Evolutionary conservation across 2,797 vertebrate species (phyloP).

Genomic region (Syngnathus acus): DNA sequence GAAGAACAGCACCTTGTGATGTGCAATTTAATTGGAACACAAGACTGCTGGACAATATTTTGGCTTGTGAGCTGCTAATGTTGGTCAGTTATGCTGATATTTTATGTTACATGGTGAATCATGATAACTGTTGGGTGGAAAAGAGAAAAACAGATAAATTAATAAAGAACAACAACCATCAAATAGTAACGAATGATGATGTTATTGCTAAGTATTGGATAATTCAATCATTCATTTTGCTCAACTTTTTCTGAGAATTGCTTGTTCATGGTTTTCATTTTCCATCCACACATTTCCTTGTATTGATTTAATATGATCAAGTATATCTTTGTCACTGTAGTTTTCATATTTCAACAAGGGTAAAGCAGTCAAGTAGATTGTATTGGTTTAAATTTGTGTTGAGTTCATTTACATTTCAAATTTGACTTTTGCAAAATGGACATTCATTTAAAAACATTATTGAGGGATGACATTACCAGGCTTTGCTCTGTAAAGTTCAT

Average conservation of each 20-base stretch:
- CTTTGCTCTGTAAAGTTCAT: slow-evolving; percentile 13
- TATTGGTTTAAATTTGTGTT: not conserved
- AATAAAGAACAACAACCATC: not conserved
- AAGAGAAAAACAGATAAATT: not conserved
- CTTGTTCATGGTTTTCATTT: not conserved
- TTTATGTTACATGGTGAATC: not conserved
- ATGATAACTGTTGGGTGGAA: not conserved
- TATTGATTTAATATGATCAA: too few relatives aligned
- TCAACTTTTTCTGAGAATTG: not conserved
- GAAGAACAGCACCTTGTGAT: not conserved
- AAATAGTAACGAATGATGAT: not conserved
- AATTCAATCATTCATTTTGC: not conserved
- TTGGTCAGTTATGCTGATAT: not conserved
- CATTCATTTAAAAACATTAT: not conserved
- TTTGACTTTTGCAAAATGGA: not conserved
- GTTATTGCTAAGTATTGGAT: not conserved
- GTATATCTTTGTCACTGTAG: too few relatives aligned
- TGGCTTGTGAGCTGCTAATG: not conserved
- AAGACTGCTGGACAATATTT: not conserved
- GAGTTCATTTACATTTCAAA: not conserved
- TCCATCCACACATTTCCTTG: not conserved
- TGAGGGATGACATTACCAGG: not conserved
- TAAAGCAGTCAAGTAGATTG: too few relatives aligned
- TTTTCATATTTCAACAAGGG: too few relatives aligned
- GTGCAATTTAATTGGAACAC: not conserved